phyloP scores from a whole-genome alignment of 2,113 vertebrate species.

The Dryoscopus gambensis region DNA sequence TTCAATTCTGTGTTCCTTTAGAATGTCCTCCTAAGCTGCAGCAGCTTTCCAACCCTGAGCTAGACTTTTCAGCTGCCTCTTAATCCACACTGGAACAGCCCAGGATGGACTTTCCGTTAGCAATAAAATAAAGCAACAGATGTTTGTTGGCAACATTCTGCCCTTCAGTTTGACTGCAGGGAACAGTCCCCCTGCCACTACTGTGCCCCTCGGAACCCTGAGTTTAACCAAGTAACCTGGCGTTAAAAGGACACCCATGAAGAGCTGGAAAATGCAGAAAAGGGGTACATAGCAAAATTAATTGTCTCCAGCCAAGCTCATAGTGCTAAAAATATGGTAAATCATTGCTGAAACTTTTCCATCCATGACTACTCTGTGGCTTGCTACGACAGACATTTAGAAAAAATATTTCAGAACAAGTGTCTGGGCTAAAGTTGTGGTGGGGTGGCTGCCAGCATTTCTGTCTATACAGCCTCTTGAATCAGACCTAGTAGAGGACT shows the following conservation, averaged over 20 bases:
- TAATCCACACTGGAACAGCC: neutral
- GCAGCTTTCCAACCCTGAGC: neutral
- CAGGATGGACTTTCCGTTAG: neutral
- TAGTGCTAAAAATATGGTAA: neutral
- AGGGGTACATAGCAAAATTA: neutral
- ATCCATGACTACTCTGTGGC: neutral
- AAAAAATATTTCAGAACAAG: neutral
- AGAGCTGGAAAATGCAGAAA: neutral
- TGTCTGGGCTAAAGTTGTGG: neutral
- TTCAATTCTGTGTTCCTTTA: neutral
- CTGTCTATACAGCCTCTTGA: neutral
- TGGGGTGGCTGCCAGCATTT: neutral
- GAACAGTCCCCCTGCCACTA: neutral
- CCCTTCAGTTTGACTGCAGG: neutral
- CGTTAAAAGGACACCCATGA: neutral
- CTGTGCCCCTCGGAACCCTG: fast-evolving
- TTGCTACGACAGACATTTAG: neutral
- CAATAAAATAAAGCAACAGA: neutral
- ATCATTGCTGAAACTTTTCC: neutral
- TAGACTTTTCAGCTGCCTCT: neutral
- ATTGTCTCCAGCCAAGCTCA: neutral
- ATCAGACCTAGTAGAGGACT: neutral
- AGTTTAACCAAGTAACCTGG: neutral
- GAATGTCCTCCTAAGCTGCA: neutral
- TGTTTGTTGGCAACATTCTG: neutral